Percentiles rank a stretch among this genome's conserved stretches.
phyloP scores from a whole-genome alignment of 2,113 vertebrate genomes.

The Meleagris gallopavo region DNA sequence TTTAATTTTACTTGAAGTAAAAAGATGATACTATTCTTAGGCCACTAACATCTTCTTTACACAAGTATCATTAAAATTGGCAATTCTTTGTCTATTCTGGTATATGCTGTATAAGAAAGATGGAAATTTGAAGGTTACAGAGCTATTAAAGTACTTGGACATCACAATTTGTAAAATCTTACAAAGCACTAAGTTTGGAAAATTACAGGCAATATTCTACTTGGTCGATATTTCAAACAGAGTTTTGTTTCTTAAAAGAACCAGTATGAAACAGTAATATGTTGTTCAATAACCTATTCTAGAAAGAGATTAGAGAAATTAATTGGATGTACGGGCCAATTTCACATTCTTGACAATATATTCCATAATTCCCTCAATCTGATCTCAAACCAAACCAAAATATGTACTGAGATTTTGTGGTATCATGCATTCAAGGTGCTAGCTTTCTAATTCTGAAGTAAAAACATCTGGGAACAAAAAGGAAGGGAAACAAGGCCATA shows the following conservation, averaged over 20 bases:
- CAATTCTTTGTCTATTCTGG: background rate
- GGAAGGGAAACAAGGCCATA: background rate
- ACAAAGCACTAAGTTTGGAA: background rate
- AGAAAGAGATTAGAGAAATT: background rate
- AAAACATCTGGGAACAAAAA: background rate
- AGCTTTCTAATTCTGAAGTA: background rate
- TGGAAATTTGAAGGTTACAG: constrained; percentile 12
- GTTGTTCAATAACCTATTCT: background rate
- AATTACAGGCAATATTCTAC: background rate
- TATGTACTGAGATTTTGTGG: background rate
- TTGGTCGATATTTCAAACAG: background rate
- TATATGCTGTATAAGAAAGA: background rate
- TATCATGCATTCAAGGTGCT: background rate
- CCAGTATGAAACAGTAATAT: background rate
- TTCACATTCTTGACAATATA: background rate
- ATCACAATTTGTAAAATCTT: background rate
- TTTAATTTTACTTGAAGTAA: background rate
- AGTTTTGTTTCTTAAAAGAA: background rate
- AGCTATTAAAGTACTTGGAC: background rate
- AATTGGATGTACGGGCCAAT: background rate
- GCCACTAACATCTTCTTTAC: background rate
- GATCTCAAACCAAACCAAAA: background rate
- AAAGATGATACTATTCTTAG: background rate
- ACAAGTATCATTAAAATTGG: constrained; percentile 4
- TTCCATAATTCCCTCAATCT: background rate